These are phyloP conservation scores for Druceiella hillmani DNA, from an alignment of 2,888 invertebrate species.

Conservation along the genomic window DNA sequence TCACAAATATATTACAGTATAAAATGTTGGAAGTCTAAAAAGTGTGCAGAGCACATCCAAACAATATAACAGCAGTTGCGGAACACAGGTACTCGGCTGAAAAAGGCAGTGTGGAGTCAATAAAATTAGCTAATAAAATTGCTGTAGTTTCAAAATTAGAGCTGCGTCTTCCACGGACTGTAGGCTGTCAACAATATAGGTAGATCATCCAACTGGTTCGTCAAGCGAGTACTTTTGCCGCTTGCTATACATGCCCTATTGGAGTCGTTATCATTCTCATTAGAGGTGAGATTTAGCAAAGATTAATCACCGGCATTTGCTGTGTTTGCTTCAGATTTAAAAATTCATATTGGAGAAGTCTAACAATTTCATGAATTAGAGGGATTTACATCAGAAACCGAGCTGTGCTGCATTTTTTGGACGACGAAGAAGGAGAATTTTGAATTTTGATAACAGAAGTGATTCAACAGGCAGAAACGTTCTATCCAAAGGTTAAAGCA, in stretches of 20 bases:
- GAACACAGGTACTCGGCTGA: too few species aligned
- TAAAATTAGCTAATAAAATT: constrained; percentile 13
- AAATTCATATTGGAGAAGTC: constrained; percentile 11
- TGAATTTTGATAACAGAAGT: constrained; percentile 9
- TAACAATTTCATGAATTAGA: too few species aligned
- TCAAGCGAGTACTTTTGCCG: constrained; percentile 10
- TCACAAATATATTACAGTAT: constrained; percentile 8
- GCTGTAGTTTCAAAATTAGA: constrained; percentile 10
- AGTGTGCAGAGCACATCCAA: constrained; percentile 5
- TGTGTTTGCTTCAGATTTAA: constrained; percentile 8
- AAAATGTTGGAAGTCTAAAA: neutral
- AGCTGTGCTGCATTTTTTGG: constrained; percentile 11
- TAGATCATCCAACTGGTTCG: constrained; percentile 12
- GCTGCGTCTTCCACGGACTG: constrained; percentile 11
- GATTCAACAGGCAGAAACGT: constrained; percentile 10
- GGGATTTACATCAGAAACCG: constrained; percentile 9
- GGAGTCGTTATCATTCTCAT: constrained; percentile 10
- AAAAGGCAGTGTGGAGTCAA: constrained; percentile 12
- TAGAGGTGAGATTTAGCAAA: constrained; percentile 11
- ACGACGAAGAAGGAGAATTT: constrained; percentile 8
- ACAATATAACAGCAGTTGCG: constrained; percentile 9
- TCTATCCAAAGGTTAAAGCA: constrained; percentile 14
- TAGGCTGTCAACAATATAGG: constrained; percentile 11
- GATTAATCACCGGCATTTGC: constrained; percentile 6
- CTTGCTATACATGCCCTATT: constrained; percentile 9